Evolutionary conservation across 2,888 invertebrate genomes (phyloP).

Genomic region (Galerucella calmariensis): DNA sequence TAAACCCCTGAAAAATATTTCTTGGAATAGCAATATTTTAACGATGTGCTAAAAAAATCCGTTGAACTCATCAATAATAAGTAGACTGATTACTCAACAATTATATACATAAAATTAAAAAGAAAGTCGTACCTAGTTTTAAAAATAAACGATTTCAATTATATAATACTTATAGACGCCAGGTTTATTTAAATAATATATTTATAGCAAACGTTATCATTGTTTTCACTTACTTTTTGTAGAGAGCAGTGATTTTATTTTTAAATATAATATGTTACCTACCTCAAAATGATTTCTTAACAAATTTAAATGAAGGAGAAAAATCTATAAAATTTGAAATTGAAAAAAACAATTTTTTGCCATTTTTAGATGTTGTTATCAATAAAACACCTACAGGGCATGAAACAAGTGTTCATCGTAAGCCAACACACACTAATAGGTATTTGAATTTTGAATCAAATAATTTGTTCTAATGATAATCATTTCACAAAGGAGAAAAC

Average conservation of each 20-base stretch:
- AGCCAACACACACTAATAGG: too few relatives aligned
- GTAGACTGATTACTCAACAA: slow-evolving; percentile 5
- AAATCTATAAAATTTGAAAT: too few relatives aligned
- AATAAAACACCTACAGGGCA: too few relatives aligned
- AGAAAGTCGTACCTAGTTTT: slow-evolving; percentile 5
- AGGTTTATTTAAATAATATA: neutral
- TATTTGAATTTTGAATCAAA: too few relatives aligned
- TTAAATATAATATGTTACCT: neutral
- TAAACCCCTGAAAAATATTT: neutral
- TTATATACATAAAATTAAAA: slow-evolving; percentile 4
- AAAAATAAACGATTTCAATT: neutral
- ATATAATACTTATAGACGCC: slow-evolving; percentile 3
- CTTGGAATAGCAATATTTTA: slow-evolving; percentile 1
- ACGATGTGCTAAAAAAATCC: slow-evolving; percentile 4
- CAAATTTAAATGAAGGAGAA: too few relatives aligned
- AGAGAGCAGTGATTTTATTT: neutral
- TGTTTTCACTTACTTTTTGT: neutral
- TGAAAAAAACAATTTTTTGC: too few relatives aligned
- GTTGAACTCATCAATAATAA: slow-evolving; percentile 1
- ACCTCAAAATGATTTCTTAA: too few relatives aligned
- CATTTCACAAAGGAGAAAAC: too few relatives aligned
- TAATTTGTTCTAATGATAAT: too few relatives aligned
- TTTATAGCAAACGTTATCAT: neutral
- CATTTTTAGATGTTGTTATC: too few relatives aligned
- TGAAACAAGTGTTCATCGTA: too few relatives aligned